Percentiles rank a stretch among this genome's conserved stretches.
phyloP scores from a whole-genome alignment of 2,113 vertebrate species.

The Barbus barbus region DNA sequence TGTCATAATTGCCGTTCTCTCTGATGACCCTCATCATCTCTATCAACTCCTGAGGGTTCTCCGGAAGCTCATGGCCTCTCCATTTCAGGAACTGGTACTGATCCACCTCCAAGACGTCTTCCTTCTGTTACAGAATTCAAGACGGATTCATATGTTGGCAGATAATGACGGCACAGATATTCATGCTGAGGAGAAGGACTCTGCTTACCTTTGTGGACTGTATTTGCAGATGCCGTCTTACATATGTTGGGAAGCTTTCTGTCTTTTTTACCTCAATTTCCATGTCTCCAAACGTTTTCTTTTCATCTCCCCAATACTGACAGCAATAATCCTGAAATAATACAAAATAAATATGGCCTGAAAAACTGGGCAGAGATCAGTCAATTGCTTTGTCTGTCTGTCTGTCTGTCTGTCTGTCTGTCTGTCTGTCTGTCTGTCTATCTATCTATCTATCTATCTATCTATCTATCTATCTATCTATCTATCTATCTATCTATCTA shows the following conservation, averaged over 20 bases:
- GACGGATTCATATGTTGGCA: not conserved
- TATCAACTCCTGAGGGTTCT: conserved; percentile 76
- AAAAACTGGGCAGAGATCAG: not conserved
- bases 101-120: conserved; percentile 79
- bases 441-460: rapidly evolving
- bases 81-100: conserved; percentile 89
- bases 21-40: conserved; percentile 81
- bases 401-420: not conserved
- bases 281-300: conserved; percentile 73
- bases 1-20: conserved; percentile 60
- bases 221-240: conserved; percentile 79
- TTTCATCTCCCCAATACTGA: conserved; percentile 85
- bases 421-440: not conserved
- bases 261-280: conserved; percentile 79
- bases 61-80: conserved; percentile 75
- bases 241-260: conserved; percentile 68
- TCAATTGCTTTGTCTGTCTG: not conserved
- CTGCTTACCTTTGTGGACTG: conserved; percentile 82
- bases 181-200: not conserved
- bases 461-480: not conserved
- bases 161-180: not conserved
- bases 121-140: conserved; percentile 76
- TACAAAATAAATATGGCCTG: not conserved
- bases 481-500: not conserved
- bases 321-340: conserved; percentile 75